phyloP scores from a whole-genome alignment of 2,888 invertebrate genomes.

The Caenorhabditis imperialis region DNA sequence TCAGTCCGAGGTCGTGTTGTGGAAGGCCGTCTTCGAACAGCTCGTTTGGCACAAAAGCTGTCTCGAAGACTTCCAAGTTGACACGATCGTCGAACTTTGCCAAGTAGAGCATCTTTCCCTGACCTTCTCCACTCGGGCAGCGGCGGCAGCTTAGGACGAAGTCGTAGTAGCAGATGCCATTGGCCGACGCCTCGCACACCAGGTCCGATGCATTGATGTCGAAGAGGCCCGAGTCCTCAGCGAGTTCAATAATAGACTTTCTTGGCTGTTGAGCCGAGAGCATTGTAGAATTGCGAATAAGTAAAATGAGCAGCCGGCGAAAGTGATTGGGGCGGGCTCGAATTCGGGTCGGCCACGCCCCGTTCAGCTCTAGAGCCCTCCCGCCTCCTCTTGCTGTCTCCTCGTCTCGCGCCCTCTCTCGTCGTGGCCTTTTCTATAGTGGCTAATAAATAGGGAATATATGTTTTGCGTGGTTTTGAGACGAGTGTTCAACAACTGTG shows the following conservation, averaged over 20 bases:
- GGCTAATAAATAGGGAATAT: conserved; percentile 39
- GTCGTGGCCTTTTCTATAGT: conserved; percentile 13
- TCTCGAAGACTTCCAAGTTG: conserved; percentile 74
- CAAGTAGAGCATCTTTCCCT: conserved; percentile 68
- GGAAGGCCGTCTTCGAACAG: conserved; percentile 67
- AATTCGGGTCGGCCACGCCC: conserved; percentile 52
- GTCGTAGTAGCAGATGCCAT: conserved; percentile 73
- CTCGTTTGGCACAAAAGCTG: conserved; percentile 49
- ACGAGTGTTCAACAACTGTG: conserved; percentile 6
- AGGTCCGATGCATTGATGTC: conserved; percentile 73
- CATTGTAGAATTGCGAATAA: conserved; percentile 15
- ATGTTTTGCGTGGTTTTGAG: conserved; percentile 27
- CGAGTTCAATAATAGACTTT: conserved; percentile 74
- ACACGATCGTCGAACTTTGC: conserved; percentile 72
- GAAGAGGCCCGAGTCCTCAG: conserved; percentile 71
- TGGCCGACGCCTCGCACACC: conserved; percentile 70
- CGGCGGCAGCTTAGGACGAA: conserved; percentile 69
- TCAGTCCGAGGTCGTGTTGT: conserved; percentile 67
- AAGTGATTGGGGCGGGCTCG: conserved; percentile 48
- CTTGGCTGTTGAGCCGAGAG: conserved; percentile 54
- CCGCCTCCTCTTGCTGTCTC: conserved; percentile 33
- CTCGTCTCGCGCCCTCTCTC: conserved; percentile 20
- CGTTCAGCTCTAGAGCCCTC: conserved; percentile 29
- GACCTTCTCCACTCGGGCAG: conserved; percentile 33
- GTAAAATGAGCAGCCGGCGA: conserved; percentile 16